Conservation (phyloP, 2,797 vertebrate genomes). For the Heteromormyrus szaboi region DNA sequence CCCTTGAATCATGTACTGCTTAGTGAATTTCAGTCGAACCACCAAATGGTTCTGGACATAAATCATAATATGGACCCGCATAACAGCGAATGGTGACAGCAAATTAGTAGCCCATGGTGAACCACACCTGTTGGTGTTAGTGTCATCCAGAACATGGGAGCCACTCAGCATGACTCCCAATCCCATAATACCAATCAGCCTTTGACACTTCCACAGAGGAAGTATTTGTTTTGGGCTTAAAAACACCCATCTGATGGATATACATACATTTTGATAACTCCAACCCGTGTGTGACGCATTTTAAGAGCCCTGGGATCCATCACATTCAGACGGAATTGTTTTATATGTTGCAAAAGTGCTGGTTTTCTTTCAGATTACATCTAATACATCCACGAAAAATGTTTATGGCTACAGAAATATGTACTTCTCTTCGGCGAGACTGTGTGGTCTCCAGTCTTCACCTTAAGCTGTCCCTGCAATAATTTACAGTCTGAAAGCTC, state of each 20-base stretch:
- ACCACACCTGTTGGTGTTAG: neutral
- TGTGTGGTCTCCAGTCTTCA: neutral
- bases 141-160: neutral
- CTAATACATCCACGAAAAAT: neutral
- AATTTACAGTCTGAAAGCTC: neutral
- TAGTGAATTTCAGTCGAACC: neutral
- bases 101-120: neutral
- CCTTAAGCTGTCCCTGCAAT: neutral
- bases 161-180: neutral
- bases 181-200: neutral
- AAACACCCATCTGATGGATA: neutral
- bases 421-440: neutral
- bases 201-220: neutral
- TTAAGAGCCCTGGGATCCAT: neutral
- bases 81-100: neutral
- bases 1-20: neutral
- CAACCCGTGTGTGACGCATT: neutral
- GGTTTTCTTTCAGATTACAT: constrained; percentile 8
- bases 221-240: neutral
- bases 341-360: neutral
- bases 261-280: neutral
- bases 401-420: neutral
- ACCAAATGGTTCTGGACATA: neutral
- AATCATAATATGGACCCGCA: neutral
- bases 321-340: neutral